Base-by-base conservation (phyloP, 2,113 vertebrate genomes). In the Pungitius pungitius region DNA sequence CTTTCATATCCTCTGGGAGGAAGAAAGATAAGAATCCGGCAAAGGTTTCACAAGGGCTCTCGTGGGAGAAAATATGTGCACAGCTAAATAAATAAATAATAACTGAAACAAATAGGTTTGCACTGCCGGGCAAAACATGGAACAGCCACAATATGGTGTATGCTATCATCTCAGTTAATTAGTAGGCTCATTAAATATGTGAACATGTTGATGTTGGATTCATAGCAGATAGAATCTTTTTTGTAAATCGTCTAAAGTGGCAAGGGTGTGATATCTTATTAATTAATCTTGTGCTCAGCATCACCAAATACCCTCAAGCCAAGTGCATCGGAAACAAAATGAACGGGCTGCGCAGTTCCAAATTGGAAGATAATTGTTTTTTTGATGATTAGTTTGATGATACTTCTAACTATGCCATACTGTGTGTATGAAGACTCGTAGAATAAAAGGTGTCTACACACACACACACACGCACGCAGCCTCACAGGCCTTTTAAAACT, bases 251-350 rank as follows among this genome's bases (percentile, higher is more conserved):
- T 88, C 86, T 83, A 80, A 87, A 90, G 89, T 90, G 85, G 69
- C 80, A 82, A 81, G 85, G 82, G 84, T 85, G 81, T 84, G 77
- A 82, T 87, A 91, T 92, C 86, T 84, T 82, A 90, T 91, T 89
- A 88, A 93, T 92, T 90, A 89, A 93, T 92, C 85, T 85, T 52
- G 62, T 72, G 78, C 83, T 87, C 77, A 69, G 75, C 79, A 77
- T 87, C 83, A 85, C 82, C 66, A 90, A 88, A 90, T 66, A 85
- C 75, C 90, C 88, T 77, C 37, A 40, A 85, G 90, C 83, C 71
- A 74, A 85, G 83, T 60, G 55, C 80, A 82, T 81, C 35, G 1
- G 60, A 75, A 82, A 79, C 56, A 75, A 75, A 89, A 77, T 68
- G 73, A 75, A 72, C 24, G 69, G 43, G 49, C 70, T 64, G 43